Percentiles rank a stretch among this genome's conserved stretches.
Conservation (phyloP, 2,888 invertebrate genomes). For the Lasioglossum lativentre region DNA sequence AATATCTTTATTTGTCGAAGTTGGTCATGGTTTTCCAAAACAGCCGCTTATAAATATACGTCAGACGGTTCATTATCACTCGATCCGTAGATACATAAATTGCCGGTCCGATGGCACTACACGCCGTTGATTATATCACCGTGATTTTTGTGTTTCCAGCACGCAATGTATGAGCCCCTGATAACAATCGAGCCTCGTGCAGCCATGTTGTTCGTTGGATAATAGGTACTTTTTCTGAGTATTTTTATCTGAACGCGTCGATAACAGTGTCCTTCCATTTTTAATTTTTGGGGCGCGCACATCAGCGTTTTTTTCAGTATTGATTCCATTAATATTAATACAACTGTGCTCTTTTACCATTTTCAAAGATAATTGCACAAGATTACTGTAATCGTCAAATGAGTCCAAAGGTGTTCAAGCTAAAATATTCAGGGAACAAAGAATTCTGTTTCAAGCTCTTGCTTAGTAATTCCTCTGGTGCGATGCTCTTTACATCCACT, state of each 20-base stretch:
- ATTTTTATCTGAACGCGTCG: neutral
- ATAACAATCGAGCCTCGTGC: constrained; percentile 10
- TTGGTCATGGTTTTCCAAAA: too few relatives aligned
- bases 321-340: neutral
- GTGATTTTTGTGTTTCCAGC: constrained; percentile 26
- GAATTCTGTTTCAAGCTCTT: neutral
- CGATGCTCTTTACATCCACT: neutral
- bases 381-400: neutral
- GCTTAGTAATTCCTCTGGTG: neutral
- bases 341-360: neutral
- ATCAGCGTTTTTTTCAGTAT: neutral
- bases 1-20: too few relatives aligned
- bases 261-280: neutral
- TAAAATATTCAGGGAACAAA: neutral
- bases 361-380: neutral
- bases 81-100: constrained; percentile 15
- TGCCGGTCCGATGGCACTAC: neutral
- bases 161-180: neutral
- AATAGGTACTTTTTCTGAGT: constrained; percentile 1
- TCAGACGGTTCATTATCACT: constrained; percentile 17
- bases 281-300: too few relatives aligned
- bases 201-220: neutral
- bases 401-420: neutral
- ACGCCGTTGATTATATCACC: constrained; percentile 13
- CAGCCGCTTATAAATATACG: neutral